phyloP scores from a whole-genome alignment of 2,113 vertebrate species.

The Lipotes vexillifer region DNA sequence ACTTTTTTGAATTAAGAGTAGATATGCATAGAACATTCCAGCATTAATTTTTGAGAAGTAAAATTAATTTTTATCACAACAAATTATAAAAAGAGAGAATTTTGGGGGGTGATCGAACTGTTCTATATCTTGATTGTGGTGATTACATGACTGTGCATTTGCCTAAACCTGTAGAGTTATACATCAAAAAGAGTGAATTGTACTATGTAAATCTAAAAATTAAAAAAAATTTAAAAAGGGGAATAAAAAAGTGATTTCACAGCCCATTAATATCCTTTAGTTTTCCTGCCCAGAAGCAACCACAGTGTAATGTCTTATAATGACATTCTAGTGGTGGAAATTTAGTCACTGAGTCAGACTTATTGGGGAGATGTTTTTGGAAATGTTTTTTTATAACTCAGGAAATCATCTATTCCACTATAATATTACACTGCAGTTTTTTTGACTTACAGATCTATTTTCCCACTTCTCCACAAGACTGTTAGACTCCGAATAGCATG shows the following conservation, averaged over 20 bases:
- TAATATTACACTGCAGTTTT: background rate
- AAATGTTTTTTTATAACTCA: background rate
- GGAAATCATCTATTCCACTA: background rate
- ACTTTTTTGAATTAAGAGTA: slow-evolving; percentile 4
- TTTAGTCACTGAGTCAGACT: background rate
- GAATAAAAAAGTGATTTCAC: background rate
- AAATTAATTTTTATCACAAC: background rate
- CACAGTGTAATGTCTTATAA: background rate
- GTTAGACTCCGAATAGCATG: background rate
- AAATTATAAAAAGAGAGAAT: background rate
- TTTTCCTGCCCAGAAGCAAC: background rate
- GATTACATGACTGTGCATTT: background rate
- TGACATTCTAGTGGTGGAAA: background rate
- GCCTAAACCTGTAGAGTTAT: background rate
- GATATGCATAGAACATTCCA: background rate
- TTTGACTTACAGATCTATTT: background rate
- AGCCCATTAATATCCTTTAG: background rate
- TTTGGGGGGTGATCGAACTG: background rate
- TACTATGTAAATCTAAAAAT: background rate
- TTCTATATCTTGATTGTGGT: background rate
- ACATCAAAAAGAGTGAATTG: background rate
- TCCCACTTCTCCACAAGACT: background rate
- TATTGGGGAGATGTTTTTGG: background rate
- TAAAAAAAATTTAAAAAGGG: background rate
- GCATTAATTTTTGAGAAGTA: background rate